Conservation (phyloP, 1,140 invertebrate species). For the Nautilus pompilius region DNA sequence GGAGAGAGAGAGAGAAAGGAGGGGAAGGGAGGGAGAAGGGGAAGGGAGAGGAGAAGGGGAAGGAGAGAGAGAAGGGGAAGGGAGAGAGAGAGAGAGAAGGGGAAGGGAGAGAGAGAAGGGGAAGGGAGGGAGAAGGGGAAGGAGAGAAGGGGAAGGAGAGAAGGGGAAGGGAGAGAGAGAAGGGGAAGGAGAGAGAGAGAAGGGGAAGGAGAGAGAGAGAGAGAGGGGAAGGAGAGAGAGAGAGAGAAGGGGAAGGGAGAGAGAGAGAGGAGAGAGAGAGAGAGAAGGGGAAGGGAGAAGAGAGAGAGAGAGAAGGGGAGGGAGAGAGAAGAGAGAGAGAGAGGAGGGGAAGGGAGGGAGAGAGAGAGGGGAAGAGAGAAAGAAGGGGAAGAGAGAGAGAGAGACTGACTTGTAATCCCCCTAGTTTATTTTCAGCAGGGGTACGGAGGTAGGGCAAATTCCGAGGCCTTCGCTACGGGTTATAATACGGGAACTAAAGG, state of each 20-base stretch:
- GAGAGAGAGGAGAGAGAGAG: background rate
- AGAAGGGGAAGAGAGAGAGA: too few species aligned
- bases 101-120: background rate
- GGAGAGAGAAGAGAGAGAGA: too few species aligned
- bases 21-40: background rate
- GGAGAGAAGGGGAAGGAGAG: background rate
- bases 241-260: background rate
- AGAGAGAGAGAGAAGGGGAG: too few species aligned
- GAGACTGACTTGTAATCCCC: too few species aligned
- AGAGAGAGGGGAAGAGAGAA: too few species aligned
- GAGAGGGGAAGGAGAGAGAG: too few species aligned
- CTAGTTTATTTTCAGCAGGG: too few species aligned
- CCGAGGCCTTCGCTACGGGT: too few species aligned
- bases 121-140: background rate
- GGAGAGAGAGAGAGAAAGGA: background rate
- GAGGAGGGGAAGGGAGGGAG: too few species aligned
- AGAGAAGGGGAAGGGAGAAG: background rate
- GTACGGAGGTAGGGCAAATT: too few species aligned
- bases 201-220: too few species aligned
- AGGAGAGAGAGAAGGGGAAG: background rate
- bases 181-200: background rate
- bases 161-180: background rate
- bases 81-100: background rate
- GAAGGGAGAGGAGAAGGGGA: background rate
- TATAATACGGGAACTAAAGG: too few species aligned